A percentile compares a stretch with the other conserved stretches of the same genome.
These are phyloP conservation scores for Sturnus vulgaris DNA, from an alignment of 2,113 vertebrate species.

Conservation along the genomic window DNA sequence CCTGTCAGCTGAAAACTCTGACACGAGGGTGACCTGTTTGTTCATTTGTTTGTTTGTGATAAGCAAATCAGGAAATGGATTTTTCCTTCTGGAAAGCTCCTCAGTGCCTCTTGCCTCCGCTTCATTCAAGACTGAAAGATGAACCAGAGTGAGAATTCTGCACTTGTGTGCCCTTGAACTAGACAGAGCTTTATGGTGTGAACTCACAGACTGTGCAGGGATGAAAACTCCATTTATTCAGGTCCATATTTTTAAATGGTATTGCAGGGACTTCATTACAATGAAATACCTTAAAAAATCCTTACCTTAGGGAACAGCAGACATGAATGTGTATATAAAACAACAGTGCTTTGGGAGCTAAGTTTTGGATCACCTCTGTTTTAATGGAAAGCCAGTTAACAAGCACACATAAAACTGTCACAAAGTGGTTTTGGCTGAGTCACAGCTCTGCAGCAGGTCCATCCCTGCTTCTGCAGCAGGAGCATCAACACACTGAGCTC, in stretches of 20 bases:
- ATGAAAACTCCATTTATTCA: neutral
- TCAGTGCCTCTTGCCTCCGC: neutral
- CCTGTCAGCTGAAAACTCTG: neutral
- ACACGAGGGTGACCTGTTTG: neutral
- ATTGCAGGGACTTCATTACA: constrained; percentile 18
- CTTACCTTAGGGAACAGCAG: neutral
- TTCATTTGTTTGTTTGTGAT: neutral
- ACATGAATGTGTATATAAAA: neutral
- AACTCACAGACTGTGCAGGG: neutral
- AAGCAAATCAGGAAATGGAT: neutral
- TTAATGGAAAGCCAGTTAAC: neutral
- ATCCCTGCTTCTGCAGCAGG: neutral
- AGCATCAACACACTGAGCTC: neutral
- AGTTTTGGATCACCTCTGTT: neutral
- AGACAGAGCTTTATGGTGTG: neutral
- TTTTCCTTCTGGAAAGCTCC: neutral
- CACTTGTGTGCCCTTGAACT: constrained; percentile 7
- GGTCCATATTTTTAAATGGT: neutral
- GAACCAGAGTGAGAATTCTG: neutral
- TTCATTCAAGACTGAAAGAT: neutral
- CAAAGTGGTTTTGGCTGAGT: neutral
- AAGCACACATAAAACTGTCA: neutral
- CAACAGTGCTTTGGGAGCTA: neutral
- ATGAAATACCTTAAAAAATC: neutral
- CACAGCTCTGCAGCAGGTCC: neutral